Evolutionary conservation across 2,797 vertebrate species (phyloP), one percentile per base, ranked within the genome.

Genomic region (Chaetophractus vellerosus): DNA sequence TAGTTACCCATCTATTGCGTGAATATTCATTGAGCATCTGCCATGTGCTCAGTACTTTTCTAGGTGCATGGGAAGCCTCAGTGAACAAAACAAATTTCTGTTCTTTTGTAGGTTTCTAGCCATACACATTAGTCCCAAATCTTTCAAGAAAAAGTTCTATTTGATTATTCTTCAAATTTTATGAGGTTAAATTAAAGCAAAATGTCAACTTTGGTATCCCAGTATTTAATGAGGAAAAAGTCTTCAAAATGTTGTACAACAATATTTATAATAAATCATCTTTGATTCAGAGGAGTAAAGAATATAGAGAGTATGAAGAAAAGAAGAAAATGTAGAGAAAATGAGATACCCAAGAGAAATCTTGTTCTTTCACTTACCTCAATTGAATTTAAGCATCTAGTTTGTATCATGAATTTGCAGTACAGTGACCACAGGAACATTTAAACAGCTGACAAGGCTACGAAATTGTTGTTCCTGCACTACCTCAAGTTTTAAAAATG

Each of bases 141-240:
- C 86, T 94, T 95, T 85, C 18, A 92, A 86, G 84, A 87, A 81
- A 76, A 92, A 28, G 18, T 23, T 41, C 5, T 82, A 45, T 82
- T 85, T 92, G 52, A 79, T 87, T 92, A 50, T 79, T 95, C 9
- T 92, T 80, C 52, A 83, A 6, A 38, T 92, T 31, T 61, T 68
- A 41, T 55, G 86, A 96, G 63, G 61, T 6, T 38, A 26, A 90
- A 88, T 90, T 88, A 76, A 69, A 90, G 52, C 55, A 81, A 89
- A 93, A 41, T 48, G 33, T 31, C 48, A 36, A 61, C 50, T 85
- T 95, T 36, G 7, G 31, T 31, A 72, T 95, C 45, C 95, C 75
- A 91, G 91, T 91, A 85, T 90, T 91, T 72, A 88, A 88, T 82
- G 52, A 87, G 66, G 33, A 52, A 90, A 90, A 88, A 82, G 26